Percentiles rank a stretch among this genome's conserved stretches.
These are phyloP conservation scores for Hepsetus odoe DNA, from an alignment of 2,113 vertebrate genomes.

Conservation along the genomic window DNA sequence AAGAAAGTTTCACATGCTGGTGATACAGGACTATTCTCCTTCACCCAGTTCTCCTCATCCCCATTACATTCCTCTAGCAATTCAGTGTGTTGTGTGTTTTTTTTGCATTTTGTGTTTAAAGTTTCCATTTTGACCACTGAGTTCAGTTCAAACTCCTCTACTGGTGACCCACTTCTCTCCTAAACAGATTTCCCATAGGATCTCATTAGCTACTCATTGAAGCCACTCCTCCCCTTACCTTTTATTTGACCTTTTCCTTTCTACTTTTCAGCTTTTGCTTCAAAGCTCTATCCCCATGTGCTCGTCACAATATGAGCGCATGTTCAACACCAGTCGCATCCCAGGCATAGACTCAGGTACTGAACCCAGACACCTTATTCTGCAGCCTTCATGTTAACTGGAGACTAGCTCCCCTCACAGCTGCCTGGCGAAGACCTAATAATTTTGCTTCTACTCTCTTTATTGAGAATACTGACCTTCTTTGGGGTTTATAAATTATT, in stretches of 20 bases:
- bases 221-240: neutral
- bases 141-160: neutral
- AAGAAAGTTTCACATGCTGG: neutral
- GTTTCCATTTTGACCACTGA: neutral
- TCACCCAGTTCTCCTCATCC: neutral
- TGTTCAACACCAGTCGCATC: constrained; percentile 94
- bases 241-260: constrained; percentile 54
- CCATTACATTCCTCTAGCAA: neutral
- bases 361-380: constrained; percentile 24
- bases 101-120: neutral
- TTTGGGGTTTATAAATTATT: no score
- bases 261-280: constrained; percentile 82
- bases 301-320: constrained; percentile 93
- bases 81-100: neutral
- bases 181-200: neutral
- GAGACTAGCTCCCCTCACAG: neutral
- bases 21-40: constrained; percentile 3
- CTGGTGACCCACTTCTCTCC: constrained; percentile 3
- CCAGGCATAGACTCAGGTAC: constrained; percentile 94
- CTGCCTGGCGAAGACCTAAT: neutral
- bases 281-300: constrained; percentile 93
- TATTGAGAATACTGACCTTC: no score
- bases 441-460: neutral
- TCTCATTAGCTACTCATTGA: neutral
- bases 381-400: neutral